Conservation (phyloP, 1,140 invertebrate genomes). For the Aphelinus certus region DNA sequence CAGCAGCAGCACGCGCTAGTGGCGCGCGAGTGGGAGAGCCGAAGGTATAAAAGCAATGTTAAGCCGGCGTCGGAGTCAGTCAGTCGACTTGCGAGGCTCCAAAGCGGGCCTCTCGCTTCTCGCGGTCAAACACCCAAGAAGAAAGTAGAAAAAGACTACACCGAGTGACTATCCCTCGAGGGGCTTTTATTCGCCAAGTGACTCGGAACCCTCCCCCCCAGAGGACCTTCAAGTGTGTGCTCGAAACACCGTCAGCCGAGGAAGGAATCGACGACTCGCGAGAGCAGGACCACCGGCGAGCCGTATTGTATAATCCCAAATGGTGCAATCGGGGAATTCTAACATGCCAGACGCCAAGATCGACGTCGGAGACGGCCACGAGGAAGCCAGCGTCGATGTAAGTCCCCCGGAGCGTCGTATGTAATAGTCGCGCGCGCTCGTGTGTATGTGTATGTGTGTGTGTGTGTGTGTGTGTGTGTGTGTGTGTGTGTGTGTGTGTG, state of each 20-base stretch:
- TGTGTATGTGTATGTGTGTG: too few species aligned
- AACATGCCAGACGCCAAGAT: conserved; percentile 53
- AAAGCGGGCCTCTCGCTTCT: too few species aligned
- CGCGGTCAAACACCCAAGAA: neutral
- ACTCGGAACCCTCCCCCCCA: too few species aligned
- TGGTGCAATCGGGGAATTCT: conserved; percentile 36
- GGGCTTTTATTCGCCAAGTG: too few species aligned
- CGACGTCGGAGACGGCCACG: conserved; percentile 48
- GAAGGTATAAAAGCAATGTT: conserved; percentile 66
- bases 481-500: too few species aligned
- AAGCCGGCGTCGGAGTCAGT: conserved; percentile 51
- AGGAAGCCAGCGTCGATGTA: conserved; percentile 50
- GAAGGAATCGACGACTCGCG: neutral
- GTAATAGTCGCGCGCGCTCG: neutral
- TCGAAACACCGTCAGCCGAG: too few species aligned
- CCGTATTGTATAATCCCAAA: conserved; percentile 4
- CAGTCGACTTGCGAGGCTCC: conserved; percentile 60
- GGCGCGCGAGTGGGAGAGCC: conserved; percentile 59
- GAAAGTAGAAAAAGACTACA: neutral
- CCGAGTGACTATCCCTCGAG: too few species aligned
- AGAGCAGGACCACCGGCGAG: neutral
- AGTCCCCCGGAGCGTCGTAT: conserved; percentile 36
- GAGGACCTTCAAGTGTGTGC: too few species aligned
- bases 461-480: too few species aligned
- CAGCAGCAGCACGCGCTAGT: too few species aligned